A percentile compares a stretch with the other conserved stretches of the same genome.
Conservation (phyloP, 2,797 vertebrate species). For the Smutsia temminckii region DNA sequence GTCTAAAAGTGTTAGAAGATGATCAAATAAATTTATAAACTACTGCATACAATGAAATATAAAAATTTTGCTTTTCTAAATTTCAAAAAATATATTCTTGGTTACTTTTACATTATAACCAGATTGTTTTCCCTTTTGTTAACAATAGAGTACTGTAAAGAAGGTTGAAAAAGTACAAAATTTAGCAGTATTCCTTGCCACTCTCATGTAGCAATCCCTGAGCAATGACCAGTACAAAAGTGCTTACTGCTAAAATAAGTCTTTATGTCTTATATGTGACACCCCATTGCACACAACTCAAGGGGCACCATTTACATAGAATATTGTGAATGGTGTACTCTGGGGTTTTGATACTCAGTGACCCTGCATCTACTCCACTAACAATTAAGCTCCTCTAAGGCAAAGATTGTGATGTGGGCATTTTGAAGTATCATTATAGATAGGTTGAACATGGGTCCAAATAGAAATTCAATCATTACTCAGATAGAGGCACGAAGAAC, state of each 20-base stretch:
- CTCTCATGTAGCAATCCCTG: background rate
- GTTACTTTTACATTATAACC: background rate
- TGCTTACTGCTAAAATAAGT: background rate
- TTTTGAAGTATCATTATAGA: background rate
- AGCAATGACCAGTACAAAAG: background rate
- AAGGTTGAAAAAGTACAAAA: background rate
- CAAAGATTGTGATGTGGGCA: background rate
- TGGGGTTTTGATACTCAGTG: background rate
- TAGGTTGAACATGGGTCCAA: background rate
- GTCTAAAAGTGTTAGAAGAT: background rate
- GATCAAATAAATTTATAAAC: background rate
- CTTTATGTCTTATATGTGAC: background rate
- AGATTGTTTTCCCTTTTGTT: background rate
- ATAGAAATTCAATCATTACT: slow-evolving; percentile 20
- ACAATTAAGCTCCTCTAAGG: background rate
- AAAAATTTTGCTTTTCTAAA: slow-evolving; percentile 21
- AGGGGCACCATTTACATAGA: background rate
- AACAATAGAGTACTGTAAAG: background rate
- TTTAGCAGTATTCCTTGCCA: background rate
- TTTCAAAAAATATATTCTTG: background rate
- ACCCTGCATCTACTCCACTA: background rate
- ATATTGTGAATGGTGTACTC: background rate
- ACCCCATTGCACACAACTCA: background rate
- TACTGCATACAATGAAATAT: background rate
- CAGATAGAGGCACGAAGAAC: background rate